These are phyloP conservation scores for Drosophila arizonae DNA, from an alignment of 1,140 invertebrate species.

Conservation along the genomic window DNA sequence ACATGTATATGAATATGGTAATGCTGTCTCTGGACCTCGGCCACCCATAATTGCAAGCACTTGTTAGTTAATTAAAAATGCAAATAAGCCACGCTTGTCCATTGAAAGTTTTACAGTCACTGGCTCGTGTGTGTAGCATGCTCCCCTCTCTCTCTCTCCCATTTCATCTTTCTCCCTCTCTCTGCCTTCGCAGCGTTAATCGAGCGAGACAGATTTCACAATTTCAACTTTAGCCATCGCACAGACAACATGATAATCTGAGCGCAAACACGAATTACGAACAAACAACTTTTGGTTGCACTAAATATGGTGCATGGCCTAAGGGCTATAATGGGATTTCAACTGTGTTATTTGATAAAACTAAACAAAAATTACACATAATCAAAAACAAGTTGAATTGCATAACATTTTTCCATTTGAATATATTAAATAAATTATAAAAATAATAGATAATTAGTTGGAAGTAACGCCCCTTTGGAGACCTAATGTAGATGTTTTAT, in stretches of 20 bases:
- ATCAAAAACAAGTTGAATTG: background rate
- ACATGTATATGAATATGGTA: slow-evolving; percentile 40
- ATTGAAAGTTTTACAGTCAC: slow-evolving; percentile 32
- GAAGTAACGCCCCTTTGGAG: no score
- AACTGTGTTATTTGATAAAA: background rate
- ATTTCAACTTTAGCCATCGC: slow-evolving; percentile 52
- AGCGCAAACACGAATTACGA: slow-evolving; percentile 3
- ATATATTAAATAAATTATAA: no score
- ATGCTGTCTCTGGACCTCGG: slow-evolving; percentile 27
- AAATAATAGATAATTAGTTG: no score
- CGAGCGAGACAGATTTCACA: slow-evolving; percentile 52
- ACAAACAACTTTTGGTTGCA: slow-evolving; percentile 25
- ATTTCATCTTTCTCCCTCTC: no score
- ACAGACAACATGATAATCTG: slow-evolving; percentile 25
- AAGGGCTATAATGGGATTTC: background rate
- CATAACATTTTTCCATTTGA: background rate
- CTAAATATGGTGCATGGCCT: background rate
- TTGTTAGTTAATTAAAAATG: slow-evolving; percentile 70
- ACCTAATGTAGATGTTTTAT: no score
- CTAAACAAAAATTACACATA: background rate
- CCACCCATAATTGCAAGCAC: slow-evolving; percentile 57
- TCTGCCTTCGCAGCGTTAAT: slow-evolving; percentile 39
- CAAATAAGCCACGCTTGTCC: slow-evolving; percentile 44
- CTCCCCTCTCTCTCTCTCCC: background rate
- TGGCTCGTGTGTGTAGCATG: slow-evolving; percentile 7